Base-by-base conservation (phyloP, 2,113 vertebrate species). In the Syngnathoides biaculeatus region DNA sequence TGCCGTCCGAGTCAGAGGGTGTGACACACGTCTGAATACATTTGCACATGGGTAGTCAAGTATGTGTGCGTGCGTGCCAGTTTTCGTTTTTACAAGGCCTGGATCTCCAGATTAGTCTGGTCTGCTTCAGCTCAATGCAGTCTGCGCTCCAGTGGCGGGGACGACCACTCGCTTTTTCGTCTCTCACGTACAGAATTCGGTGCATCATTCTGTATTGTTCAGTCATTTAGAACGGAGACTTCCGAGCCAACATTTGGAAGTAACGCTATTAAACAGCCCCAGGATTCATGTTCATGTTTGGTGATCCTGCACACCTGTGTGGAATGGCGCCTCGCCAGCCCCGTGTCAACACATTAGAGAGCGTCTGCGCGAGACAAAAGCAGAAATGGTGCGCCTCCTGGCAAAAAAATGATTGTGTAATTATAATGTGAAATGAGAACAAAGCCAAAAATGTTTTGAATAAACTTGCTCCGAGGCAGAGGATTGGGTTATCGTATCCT, bases 21-120 rank as follows among this genome's bases (percentile, higher is more conserved):
- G 22, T 58, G 42, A 69, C n/a, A 57, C 69, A 71, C n/a, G 67
- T 68, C 73, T 73, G 35, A 76, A 72, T 48, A 68, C 62, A 73
- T 66, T 52, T 71, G 56, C 40, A 57, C 70, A 65, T 45, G 52
- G 43, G 61, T 64, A 56, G 69, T 62, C 65, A 50, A 56, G 66
- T 66, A 57, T 65, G 66, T 71, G 57, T 22, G 76, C 59, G 69
- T 27, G 60, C 57, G 38, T 77, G 81, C 74, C 17, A 56, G 19
- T 24, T 65, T 87, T n/a, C n/a, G 87, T 89, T 89, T 85, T 83
- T 38, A 87, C 70, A 89, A 84, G 84, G 77, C 71, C 65, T 75
- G 82, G 73, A 85, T 87, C 85, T 82, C 64, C 83, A 77, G 68
- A 90, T 91, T 90, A 90, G 85, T 40, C 83, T 89, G 89, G 87